phyloP scores from a whole-genome alignment of 92 coral and sea anemone species.

The Plumapathes pennacea region DNA sequence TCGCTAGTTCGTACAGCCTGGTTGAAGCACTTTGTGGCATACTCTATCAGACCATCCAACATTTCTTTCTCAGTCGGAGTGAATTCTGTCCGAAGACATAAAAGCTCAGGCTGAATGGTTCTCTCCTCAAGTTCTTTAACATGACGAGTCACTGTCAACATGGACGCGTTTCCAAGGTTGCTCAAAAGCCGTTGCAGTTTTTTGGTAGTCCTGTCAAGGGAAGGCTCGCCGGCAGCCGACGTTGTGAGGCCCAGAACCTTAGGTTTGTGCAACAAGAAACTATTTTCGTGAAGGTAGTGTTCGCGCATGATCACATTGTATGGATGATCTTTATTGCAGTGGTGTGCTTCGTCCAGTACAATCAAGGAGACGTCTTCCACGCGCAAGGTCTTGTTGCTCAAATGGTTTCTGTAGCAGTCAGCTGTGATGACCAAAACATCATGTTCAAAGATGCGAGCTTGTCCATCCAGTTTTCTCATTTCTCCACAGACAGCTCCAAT shows the following conservation, averaged over 20 bases:
- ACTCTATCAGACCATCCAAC: slow-evolving; percentile 50
- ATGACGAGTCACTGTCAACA: slow-evolving; percentile 56
- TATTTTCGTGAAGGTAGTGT: slow-evolving; percentile 67
- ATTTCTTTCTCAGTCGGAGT: slow-evolving; percentile 54
- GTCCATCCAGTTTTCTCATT: slow-evolving; percentile 78
- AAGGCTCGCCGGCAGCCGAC: slow-evolving; percentile 85
- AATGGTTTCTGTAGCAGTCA: slow-evolving; percentile 82
- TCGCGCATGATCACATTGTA: slow-evolving; percentile 88
- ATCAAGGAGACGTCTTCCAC: slow-evolving; percentile 81
- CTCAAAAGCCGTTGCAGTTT: slow-evolving; percentile 63
- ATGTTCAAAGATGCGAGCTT: slow-evolving; percentile 78
- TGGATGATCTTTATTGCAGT: slow-evolving; percentile 88
- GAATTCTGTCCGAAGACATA: slow-evolving; percentile 58
- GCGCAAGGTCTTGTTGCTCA: slow-evolving; percentile 86
- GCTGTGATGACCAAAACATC: slow-evolving; percentile 86
- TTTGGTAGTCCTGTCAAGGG: slow-evolving; percentile 75
- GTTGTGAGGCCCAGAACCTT: slow-evolving; percentile 83
- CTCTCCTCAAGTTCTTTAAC: slow-evolving; percentile 59
- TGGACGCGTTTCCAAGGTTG: slow-evolving; percentile 74
- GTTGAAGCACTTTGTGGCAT: slow-evolving; percentile 82
- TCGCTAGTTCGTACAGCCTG: slow-evolving; percentile 82
- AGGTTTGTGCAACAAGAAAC: slow-evolving; percentile 54
- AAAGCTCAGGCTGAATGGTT: slow-evolving; percentile 60
- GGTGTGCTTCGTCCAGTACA: slow-evolving; percentile 85
- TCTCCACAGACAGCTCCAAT: slow-evolving; percentile 93